These are phyloP conservation scores for Macropodus opercularis DNA, from an alignment of 2,797 vertebrate genomes.

Conservation along the genomic window DNA sequence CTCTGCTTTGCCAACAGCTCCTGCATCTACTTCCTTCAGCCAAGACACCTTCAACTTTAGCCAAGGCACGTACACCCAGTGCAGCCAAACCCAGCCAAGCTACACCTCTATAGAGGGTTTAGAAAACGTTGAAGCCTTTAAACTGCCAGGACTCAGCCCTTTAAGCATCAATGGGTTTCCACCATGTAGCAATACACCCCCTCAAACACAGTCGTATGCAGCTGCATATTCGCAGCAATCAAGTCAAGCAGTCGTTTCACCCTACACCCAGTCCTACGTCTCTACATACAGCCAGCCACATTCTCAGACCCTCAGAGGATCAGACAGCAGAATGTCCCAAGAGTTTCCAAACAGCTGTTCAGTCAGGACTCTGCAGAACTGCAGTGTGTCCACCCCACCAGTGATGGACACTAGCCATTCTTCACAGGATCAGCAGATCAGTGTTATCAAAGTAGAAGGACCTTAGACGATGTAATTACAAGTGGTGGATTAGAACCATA, in stretches of 20 bases:
- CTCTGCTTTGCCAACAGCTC: slow-evolving; percentile 47
- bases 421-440: slow-evolving; percentile 77
- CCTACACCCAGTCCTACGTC: slow-evolving; percentile 64
- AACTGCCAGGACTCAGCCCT: slow-evolving; percentile 74
- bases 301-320: slow-evolving; percentile 66
- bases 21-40: slow-evolving; percentile 68
- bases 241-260: slow-evolving; percentile 62
- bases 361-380: slow-evolving; percentile 66
- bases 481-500: slow-evolving; percentile 12
- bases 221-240: slow-evolving; percentile 59
- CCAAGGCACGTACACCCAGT: slow-evolving; percentile 73
- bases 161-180: slow-evolving; percentile 78
- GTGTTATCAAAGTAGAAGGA: slow-evolving; percentile 88
- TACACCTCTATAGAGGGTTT: slow-evolving; percentile 74
- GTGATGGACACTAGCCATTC: slow-evolving; percentile 50
- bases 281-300: slow-evolving; percentile 69
- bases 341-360: slow-evolving; percentile 69
- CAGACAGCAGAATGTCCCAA: slow-evolving; percentile 62
- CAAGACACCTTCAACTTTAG: slow-evolving; percentile 70
- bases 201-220: slow-evolving; percentile 63
- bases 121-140: slow-evolving; percentile 77
- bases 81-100: slow-evolving; percentile 74
- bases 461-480: slow-evolving; percentile 45
- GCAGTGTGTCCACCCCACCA: slow-evolving; percentile 62
- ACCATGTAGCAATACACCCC: slow-evolving; percentile 65